Base-by-base conservation (phyloP, 2,797 vertebrate species). In the Pagetopsis macropterus region DNA sequence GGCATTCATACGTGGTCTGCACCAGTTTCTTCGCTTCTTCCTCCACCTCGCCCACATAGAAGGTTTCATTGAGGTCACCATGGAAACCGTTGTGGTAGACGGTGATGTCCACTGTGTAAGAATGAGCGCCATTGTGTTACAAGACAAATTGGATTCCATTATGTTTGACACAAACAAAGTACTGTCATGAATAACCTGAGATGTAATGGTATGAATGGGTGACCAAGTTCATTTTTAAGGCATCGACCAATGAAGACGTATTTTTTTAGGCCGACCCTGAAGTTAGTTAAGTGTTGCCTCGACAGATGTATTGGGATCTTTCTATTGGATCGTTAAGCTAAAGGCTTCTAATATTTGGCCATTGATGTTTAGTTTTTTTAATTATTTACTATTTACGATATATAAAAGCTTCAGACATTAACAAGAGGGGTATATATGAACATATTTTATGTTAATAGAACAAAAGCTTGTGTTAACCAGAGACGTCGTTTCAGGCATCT, bases 11-110 rank as follows among this genome's bases (percentile, higher is more conserved):
- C 0, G 98, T 99, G 15, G 97, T 99, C 81, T 97, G 96, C 54
- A 99, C 97, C 80, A 99, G 95, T 69, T 93, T 97, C 91, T 95
- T 96, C 4, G 95, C 96, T 83, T 91, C 96, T 83, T 99, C 98
- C 2, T 99, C 98, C 86, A 98, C 94, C 0, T 99, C 97, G 1
- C 98, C 98, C 5, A 99, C 93, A 59, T 95, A 99, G 91, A 99
- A 99, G 0, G 98, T 99, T 92, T 99, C 98, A 0, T 99, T 99
- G 73, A 99, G 96, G 90, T 99, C 98, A 12, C 98, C 98, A 2
- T 99, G 98, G 91, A 98, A 99, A 90, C 98, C 98, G 4, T 96
- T 98, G 87, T 96, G 96, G 89, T 98, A 99, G 76, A 99, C 96
- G 0, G 98, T 99, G 90, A 99, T 99, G 87, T 99, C 98, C 93